Evolutionary conservation across 2,888 invertebrate genomes (phyloP).

Genomic region (Tenthredo livida): DNA sequence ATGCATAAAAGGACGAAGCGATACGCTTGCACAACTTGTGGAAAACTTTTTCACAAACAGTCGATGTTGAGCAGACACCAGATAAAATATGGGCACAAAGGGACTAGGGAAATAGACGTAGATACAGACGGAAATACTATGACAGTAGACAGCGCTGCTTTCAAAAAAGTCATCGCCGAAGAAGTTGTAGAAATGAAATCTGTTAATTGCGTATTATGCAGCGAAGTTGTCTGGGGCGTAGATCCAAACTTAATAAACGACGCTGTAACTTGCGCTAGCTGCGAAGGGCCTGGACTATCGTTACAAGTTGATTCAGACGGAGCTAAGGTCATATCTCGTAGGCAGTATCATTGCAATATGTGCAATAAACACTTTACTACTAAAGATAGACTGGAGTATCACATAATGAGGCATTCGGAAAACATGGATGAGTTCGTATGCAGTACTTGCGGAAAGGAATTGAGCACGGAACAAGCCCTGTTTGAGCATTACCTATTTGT

Average conservation of each 20-base stretch:
- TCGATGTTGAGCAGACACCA: slow-evolving; percentile 53
- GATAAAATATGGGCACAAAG: slow-evolving; percentile 53
- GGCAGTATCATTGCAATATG: slow-evolving; percentile 54
- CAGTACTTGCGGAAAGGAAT: slow-evolving; percentile 53
- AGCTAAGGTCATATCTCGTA: slow-evolving; percentile 52
- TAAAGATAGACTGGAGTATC: slow-evolving; percentile 52
- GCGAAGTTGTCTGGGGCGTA: slow-evolving; percentile 52
- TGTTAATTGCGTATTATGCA: slow-evolving; percentile 52
- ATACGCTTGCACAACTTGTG: slow-evolving; percentile 54
- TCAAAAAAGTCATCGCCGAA: slow-evolving; percentile 53
- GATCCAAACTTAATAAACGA: slow-evolving; percentile 55
- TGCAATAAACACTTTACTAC: slow-evolving; percentile 54
- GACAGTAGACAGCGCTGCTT: slow-evolving; percentile 51
- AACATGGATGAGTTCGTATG: slow-evolving; percentile 54
- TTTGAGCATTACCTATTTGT: slow-evolving; percentile 54
- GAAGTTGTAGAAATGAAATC: slow-evolving; percentile 54
- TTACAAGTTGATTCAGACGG: slow-evolving; percentile 54
- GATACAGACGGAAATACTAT: slow-evolving; percentile 50
- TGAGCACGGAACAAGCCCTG: slow-evolving; percentile 53
- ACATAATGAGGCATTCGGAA: slow-evolving; percentile 55
- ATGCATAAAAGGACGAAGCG: slow-evolving; percentile 54
- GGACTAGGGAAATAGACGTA: slow-evolving; percentile 47
- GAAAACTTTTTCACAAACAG: slow-evolving; percentile 53
- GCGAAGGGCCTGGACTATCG: slow-evolving; percentile 51
- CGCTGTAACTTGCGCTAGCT: slow-evolving; percentile 50